Evolutionary conservation across 2,888 invertebrate genomes (phyloP), one percentile per base, ranked within the genome.

Genomic region (Eremobia ochroleuca): DNA sequence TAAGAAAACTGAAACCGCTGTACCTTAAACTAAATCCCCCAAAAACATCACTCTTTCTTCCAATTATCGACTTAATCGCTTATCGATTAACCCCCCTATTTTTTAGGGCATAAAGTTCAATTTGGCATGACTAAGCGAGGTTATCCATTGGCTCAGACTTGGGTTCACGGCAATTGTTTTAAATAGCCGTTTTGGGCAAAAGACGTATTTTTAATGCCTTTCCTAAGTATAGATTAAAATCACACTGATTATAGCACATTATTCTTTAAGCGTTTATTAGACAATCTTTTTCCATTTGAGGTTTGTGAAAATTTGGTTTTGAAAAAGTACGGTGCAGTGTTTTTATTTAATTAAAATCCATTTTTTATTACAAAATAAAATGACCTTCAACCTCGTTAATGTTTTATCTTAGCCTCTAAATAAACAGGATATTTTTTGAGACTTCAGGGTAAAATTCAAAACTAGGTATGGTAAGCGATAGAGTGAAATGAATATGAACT

Each of bases 141-240:
- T 65, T 72, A 86, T 88, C 78, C 65, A 86, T 88, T 88, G 68
- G 61, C 74, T 40, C 8, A 55, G 70, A 88, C 87, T 80, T 86
- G 88, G 90, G 87, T 85, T 85, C 81, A 79, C 68, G 58, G 87
- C 82, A 81, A 91, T 90, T 91, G 91, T 88, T 91, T 91, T 88
- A 88, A 90, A 90, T 87, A 79, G 85, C 76, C 86, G 85, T 86
- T 86, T 83, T 76, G 83, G 83, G 81, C 55, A 84, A 81, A 80
- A 90, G 86, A 85, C 84, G 86, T 84, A 71, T 87, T 86, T 85
- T 87, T 82, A 84, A 84, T 82, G 77, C 59, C 49, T 73, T 68
- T 77, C 69, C 52, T 77, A 65, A 87, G 66, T 78, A 73, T 72
- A 75, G 77, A 86, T 87, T 85, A 82, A 85, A 87, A 83, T 78